Evolutionary conservation across 1,140 invertebrate species (phyloP).

Genomic region (Caenorhabditis briggsae): DNA sequence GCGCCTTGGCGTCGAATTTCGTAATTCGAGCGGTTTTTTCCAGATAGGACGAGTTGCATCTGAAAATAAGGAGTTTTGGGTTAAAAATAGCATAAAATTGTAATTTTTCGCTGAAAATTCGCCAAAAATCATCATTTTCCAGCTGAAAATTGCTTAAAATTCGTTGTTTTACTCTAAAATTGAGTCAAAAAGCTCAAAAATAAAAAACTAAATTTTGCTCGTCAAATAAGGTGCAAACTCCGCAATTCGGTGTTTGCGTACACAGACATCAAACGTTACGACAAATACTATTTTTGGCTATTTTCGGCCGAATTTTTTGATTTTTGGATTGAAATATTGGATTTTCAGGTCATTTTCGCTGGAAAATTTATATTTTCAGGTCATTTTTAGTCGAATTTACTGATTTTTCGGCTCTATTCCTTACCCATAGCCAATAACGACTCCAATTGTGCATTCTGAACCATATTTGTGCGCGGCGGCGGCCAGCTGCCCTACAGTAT

Average conservation of each 20-base stretch:
- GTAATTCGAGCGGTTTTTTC: constrained; percentile 75
- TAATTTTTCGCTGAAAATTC: too few species aligned
- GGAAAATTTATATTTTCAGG: not conserved
- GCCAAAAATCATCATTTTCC: too few species aligned
- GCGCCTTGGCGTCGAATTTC: constrained; percentile 73
- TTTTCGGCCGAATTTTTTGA: not conserved
- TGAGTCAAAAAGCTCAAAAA: too few species aligned
- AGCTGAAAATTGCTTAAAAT: too few species aligned
- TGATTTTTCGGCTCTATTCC: too few species aligned
- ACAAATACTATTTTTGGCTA: not conserved
- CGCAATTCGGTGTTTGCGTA: too few species aligned
- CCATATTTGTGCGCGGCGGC: constrained; percentile 77
- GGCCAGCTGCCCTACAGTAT: constrained; percentile 77
- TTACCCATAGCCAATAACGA: constrained; percentile 77
- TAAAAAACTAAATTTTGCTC: too few species aligned
- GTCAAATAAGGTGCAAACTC: too few species aligned
- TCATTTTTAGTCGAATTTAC: not conserved
- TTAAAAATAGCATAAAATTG: not conserved
- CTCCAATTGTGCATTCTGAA: constrained; percentile 72
- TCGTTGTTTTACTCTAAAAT: too few species aligned
- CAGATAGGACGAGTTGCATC: constrained; percentile 76
- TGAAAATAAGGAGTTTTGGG: constrained; percentile 59
- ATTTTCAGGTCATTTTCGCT: not conserved
- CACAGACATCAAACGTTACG: too few species aligned
- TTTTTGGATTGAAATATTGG: not conserved